Conservation (phyloP, 1,140 invertebrate genomes). For the Orius insidiosus region DNA sequence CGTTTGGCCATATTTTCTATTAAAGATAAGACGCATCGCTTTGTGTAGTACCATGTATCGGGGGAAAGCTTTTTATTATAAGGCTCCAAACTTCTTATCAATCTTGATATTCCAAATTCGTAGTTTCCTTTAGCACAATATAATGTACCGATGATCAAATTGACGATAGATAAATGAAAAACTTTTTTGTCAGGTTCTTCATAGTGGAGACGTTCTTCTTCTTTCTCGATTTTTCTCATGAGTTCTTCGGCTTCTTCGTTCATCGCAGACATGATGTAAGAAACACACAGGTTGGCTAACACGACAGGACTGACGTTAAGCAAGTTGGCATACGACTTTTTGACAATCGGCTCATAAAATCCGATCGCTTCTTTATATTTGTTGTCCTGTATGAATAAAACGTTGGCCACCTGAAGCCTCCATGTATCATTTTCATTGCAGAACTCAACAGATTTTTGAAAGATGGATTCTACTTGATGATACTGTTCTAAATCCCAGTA, state of each 20-base stretch:
- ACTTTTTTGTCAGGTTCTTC: slow-evolving; percentile 90
- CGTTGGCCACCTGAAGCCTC: slow-evolving; percentile 96
- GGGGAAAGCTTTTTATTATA: slow-evolving; percentile 89
- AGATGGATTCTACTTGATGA: slow-evolving; percentile 82
- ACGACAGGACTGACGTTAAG: slow-evolving; percentile 90
- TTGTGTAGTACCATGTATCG: slow-evolving; percentile 91
- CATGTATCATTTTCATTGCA: slow-evolving; percentile 94
- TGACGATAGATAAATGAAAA: slow-evolving; percentile 96
- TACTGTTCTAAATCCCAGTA: slow-evolving; percentile 98
- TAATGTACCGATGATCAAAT: slow-evolving; percentile 94
- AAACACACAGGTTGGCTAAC: slow-evolving; percentile 94
- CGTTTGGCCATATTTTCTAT: slow-evolving; percentile 86
- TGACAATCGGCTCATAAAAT: slow-evolving; percentile 97
- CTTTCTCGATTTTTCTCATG: slow-evolving; percentile 96
- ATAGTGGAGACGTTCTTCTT: slow-evolving; percentile 83
- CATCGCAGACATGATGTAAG: slow-evolving; percentile 97
- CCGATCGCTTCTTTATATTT: slow-evolving; percentile 96
- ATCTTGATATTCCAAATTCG: slow-evolving; percentile 95
- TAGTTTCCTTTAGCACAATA: slow-evolving; percentile 99
- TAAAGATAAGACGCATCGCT: slow-evolving; percentile 82
- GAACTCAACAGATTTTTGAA: slow-evolving; percentile 92
- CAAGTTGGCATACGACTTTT: slow-evolving; percentile 91
- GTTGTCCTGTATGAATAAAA: slow-evolving; percentile 97
- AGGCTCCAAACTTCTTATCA: slow-evolving; percentile 91
- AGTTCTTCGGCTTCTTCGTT: slow-evolving; percentile 98